phyloP scores from a whole-genome alignment of 2,797 vertebrate genomes.

The Cyprinella venusta region DNA sequence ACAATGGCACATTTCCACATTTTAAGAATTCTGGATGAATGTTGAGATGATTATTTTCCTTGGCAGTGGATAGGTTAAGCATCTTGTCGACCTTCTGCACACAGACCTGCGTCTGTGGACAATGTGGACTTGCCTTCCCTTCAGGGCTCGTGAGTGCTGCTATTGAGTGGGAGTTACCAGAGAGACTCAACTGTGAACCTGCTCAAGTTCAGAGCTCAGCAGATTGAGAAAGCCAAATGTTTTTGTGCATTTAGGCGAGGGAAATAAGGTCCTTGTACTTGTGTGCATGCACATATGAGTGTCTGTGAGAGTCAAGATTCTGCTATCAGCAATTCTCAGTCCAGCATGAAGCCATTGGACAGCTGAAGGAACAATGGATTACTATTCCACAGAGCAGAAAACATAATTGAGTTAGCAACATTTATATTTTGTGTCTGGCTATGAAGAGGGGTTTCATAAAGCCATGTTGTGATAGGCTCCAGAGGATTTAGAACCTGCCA shows the following conservation, averaged over 20 bases:
- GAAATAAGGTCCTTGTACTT: constrained; percentile 36
- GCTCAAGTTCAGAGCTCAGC: constrained; percentile 25
- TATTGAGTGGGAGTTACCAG: constrained; percentile 16
- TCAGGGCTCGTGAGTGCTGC: constrained; percentile 8
- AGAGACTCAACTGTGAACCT: constrained; percentile 41
- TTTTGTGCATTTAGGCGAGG: constrained; percentile 43
- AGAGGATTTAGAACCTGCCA: constrained; percentile 24
- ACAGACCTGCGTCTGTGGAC: constrained; percentile 24
- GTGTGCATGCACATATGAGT: constrained; percentile 9
- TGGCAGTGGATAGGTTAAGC: background rate
- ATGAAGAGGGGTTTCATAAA: constrained; percentile 43
- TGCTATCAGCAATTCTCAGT: constrained; percentile 48
- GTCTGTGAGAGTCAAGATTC: constrained; percentile 49
- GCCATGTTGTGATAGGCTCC: constrained; percentile 46
- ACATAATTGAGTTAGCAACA: constrained; percentile 52
- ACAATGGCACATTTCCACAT: background rate
- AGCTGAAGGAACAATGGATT: constrained; percentile 41
- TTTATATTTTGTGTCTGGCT: constrained; percentile 48
- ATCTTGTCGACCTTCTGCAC: background rate
- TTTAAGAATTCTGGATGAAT: background rate
- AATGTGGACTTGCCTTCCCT: constrained; percentile 34
- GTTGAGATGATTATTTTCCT: background rate
- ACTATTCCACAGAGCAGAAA: constrained; percentile 47
- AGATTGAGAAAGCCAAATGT: constrained; percentile 44
- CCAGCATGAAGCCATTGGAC: constrained; percentile 26